Conservation (phyloP, 2,888 invertebrate species). For the Drosophila melanosoma region DNA sequence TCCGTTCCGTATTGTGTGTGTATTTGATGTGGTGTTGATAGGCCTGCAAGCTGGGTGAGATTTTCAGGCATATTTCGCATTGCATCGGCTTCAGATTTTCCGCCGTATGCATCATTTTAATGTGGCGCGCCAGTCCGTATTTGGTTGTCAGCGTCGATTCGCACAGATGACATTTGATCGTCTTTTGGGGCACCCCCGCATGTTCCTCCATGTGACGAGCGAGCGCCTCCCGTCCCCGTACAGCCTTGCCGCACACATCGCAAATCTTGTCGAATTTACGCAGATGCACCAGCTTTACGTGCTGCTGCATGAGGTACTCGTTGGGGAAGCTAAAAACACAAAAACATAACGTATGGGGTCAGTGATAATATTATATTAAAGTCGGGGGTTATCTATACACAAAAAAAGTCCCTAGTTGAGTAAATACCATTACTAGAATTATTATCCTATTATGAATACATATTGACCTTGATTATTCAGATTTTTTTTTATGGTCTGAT, state of each 20-base stretch:
- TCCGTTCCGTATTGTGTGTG: conserved; percentile 77
- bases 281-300: conserved; percentile 79
- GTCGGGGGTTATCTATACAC: not conserved
- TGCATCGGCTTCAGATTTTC: conserved; percentile 77
- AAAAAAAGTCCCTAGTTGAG: not conserved
- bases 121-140: conserved; percentile 81
- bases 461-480: too few relatives aligned
- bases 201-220: conserved; percentile 82
- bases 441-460: not conserved
- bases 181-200: conserved; percentile 69
- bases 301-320: conserved; percentile 77
- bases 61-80: conserved; percentile 78
- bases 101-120: conserved; percentile 79
- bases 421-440: not conserved
- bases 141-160: conserved; percentile 76
- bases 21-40: conserved; percentile 81
- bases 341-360: not conserved
- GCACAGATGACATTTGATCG: conserved; percentile 81
- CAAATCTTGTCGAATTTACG: conserved; percentile 82
- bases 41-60: conserved; percentile 78
- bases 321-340: conserved; percentile 81
- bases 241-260: conserved; percentile 82
- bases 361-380: not conserved
- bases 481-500: not conserved
- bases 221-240: conserved; percentile 77